Percentiles rank a stretch among this genome's conserved stretches.
These are phyloP conservation scores for Venturia canescens DNA, from an alignment of 1,140 invertebrate species.

Conservation along the genomic window DNA sequence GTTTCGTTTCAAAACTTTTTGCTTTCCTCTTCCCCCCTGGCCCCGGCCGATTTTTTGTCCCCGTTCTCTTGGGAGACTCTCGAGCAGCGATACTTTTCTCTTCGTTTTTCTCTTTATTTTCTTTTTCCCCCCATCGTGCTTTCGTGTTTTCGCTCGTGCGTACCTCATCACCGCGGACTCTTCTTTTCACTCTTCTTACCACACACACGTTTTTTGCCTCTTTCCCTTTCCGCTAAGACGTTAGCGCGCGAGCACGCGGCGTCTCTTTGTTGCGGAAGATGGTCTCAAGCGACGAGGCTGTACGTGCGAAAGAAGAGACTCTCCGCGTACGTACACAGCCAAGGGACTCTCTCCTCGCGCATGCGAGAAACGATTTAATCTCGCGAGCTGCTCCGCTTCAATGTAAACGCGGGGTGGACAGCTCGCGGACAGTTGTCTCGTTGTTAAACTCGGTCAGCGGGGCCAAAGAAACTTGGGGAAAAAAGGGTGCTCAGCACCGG, in stretches of 20 bases:
- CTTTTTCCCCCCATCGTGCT: not conserved
- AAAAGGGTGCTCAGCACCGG: not conserved
- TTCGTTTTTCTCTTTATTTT: not conserved
- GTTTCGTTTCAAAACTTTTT: conserved; percentile 31
- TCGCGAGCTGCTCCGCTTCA: not conserved
- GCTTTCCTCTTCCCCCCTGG: not conserved
- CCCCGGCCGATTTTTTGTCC: conserved; percentile 1
- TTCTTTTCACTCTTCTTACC: not conserved
- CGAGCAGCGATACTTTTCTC: not conserved
- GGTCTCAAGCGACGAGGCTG: not conserved
- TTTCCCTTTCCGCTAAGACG: not conserved
- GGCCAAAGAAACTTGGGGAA: not conserved
- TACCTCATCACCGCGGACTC: not conserved
- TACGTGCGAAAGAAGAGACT: not conserved
- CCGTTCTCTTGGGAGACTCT: conserved; percentile 37
- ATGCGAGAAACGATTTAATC: conserved; percentile 11
- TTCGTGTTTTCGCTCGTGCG: conserved; percentile 24
- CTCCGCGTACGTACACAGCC: not conserved
- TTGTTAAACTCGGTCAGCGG: not conserved
- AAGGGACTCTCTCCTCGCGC: not conserved
- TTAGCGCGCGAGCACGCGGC: not conserved
- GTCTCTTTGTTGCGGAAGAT: not conserved
- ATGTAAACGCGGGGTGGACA: not conserved
- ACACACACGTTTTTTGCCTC: not conserved
- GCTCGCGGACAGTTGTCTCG: conserved; percentile 9